Base-by-base conservation (phyloP, 2,113 vertebrate species). In the Athene cunicularia region DNA sequence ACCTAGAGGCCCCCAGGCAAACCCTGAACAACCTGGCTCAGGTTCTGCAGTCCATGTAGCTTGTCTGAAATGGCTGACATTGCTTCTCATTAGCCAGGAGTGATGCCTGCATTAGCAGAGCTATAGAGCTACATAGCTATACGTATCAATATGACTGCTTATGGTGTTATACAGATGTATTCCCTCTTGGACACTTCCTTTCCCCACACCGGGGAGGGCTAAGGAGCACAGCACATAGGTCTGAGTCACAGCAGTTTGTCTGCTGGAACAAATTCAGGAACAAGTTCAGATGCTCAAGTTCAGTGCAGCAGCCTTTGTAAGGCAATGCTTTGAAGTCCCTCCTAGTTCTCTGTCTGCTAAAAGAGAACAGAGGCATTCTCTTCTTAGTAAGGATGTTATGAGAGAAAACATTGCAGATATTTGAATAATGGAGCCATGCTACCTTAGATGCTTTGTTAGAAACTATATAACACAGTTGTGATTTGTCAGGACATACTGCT, bases 271-370 rank as follows among this genome's bases (percentile, higher is more conserved):
- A 73, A 58, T 33, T 70, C 72, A 83, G 62, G 70, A 75, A 55
- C 13, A 41, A 88, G 55, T 70, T 84, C 92, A 86, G 59, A 74
- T 37, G 32, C 37, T 71, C 64, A 59, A 47, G 84, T 92, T 83
- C 83, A 80, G n/a, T 43, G 49, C 58, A 30, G 18, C 4, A 3
- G 37, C 39, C 55, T 87, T 66, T 70, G 60, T 41, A 63, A 59
- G 26, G 27, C 52, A 80, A 28, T 26, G 49, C 27, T 93, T 80
- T 96, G 84, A 83, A 55, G 14, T 52, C 11, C 24, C 12, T 58
- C 27, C 28, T 11, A 2, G 56, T 37, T 87, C 59, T 68, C 59
- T 23, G 8, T 58, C 71, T 52, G 15, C 37, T 52, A 19, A 63
- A 58, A 22, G 30, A 81, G 18, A 41, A 91, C 37, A 68, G 79